phyloP scores from a whole-genome alignment of 1,140 invertebrate species.

The Mycetomoellerius zeteki region DNA sequence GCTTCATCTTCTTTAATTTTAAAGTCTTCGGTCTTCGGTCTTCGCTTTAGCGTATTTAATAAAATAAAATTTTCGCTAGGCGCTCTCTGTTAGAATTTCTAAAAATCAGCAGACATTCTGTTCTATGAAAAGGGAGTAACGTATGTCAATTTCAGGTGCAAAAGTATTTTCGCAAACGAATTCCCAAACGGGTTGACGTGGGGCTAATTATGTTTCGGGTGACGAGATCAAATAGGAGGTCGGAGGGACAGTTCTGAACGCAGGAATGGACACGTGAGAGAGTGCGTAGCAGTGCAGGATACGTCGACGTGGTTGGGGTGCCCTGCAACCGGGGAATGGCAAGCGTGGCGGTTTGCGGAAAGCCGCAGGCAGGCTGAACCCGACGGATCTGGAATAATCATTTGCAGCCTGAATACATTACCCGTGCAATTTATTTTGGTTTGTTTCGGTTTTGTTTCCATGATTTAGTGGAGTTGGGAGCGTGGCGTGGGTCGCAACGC shows the following conservation, averaged over 20 bases:
- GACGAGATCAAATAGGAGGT: slow-evolving; percentile 81
- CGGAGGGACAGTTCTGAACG: slow-evolving; percentile 71
- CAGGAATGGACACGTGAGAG: slow-evolving; percentile 70
- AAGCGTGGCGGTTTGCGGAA: slow-evolving; percentile 82
- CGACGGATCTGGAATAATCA: slow-evolving; percentile 85
- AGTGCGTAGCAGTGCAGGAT: slow-evolving; percentile 49
- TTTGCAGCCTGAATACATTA: slow-evolving; percentile 85
- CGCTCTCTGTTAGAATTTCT: slow-evolving; percentile 8
- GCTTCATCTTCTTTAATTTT: slow-evolving; percentile 14
- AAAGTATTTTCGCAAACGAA: slow-evolving; percentile 63
- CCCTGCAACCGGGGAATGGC: slow-evolving; percentile 72
- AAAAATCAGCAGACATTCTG: slow-evolving; percentile 10
- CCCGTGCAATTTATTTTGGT: slow-evolving; percentile 84
- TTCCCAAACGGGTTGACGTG: slow-evolving; percentile 77
- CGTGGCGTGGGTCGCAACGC: not conserved
- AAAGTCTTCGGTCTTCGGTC: not conserved
- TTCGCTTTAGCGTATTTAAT: not conserved
- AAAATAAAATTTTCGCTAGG: not conserved
- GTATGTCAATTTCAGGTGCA: slow-evolving; percentile 56
- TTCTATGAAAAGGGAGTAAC: slow-evolving; percentile 11
- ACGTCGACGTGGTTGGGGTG: slow-evolving; percentile 62
- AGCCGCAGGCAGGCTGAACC: slow-evolving; percentile 83
- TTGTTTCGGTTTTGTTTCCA: slow-evolving; percentile 84
- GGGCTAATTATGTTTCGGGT: slow-evolving; percentile 78
- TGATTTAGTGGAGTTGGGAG: slow-evolving; percentile 78